A percentile compares a stretch with the other conserved stretches of the same genome.
phyloP scores from a whole-genome alignment of 2,888 invertebrate genomes.

The Philhelius pedissequus region DNA sequence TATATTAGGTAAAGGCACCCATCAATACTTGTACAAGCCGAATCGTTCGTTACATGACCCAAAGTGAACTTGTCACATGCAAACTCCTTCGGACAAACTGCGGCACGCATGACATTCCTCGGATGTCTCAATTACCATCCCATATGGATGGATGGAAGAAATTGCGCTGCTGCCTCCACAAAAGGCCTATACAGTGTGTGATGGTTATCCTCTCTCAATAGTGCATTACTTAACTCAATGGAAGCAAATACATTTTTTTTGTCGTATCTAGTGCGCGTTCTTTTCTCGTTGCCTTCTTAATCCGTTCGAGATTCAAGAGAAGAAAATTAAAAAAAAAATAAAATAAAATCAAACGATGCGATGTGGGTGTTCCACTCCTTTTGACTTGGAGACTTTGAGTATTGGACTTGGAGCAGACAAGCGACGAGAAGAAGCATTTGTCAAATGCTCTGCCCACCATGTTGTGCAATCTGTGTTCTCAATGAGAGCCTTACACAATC shows the following conservation, averaged over 20 bases:
- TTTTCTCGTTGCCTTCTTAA: conserved; percentile 34
- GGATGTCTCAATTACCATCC: conserved; percentile 66
- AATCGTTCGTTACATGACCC: conserved; percentile 46
- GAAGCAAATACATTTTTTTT: conserved; percentile 27
- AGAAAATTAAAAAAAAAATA: not conserved
- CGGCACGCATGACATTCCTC: conserved; percentile 62
- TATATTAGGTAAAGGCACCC: not conserved
- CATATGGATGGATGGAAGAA: conserved; percentile 22
- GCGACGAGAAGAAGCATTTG: conserved; percentile 49
- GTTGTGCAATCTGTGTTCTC: conserved; percentile 61
- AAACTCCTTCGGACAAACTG: conserved; percentile 18
- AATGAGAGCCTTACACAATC: conserved; percentile 36
- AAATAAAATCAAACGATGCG: conserved; percentile 54
- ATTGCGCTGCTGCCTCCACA: conserved; percentile 5
- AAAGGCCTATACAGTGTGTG: not conserved
- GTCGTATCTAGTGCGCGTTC: conserved; percentile 51
- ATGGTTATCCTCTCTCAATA: conserved; percentile 51
- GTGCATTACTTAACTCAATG: conserved; percentile 52
- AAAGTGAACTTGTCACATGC: conserved; percentile 54
- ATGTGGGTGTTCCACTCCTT: conserved; percentile 65
- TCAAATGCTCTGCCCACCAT: conserved; percentile 65
- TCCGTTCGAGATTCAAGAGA: conserved; percentile 43
- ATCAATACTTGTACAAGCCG: not conserved
- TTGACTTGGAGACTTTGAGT: conserved; percentile 2
- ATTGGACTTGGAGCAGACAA: conserved; percentile 16